These are phyloP conservation scores for Drosophila putrida DNA, from an alignment of 2,888 invertebrate species.

Conservation along the genomic window DNA sequence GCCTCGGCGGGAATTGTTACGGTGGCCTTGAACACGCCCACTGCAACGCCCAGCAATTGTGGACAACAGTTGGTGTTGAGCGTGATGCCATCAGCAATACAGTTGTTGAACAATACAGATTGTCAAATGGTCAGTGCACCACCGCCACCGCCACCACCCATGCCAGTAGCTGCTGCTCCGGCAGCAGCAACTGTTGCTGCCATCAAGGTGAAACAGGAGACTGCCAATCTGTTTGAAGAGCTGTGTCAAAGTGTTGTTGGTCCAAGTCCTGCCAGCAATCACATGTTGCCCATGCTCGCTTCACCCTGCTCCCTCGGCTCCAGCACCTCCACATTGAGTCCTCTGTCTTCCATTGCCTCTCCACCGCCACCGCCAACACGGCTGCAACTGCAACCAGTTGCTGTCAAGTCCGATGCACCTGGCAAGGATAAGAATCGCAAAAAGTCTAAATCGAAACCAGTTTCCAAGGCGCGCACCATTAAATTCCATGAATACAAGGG, in stretches of 20 bases:
- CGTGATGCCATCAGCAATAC: slow-evolving; percentile 85
- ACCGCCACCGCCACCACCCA: slow-evolving; percentile 55
- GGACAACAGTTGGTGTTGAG: slow-evolving; percentile 86
- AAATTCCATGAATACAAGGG: slow-evolving; percentile 99
- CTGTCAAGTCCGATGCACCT: slow-evolving; percentile 87
- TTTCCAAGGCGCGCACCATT: slow-evolving; percentile 94
- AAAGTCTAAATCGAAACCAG: slow-evolving; percentile 92
- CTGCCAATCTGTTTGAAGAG: slow-evolving; percentile 87
- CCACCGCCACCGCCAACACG: slow-evolving; percentile 87
- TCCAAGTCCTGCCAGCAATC: slow-evolving; percentile 69
- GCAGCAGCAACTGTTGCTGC: background rate
- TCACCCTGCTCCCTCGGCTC: slow-evolving; percentile 87
- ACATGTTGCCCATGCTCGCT: slow-evolving; percentile 86
- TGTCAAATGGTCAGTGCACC: slow-evolving; percentile 25
- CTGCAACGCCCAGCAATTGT: slow-evolving; percentile 85
- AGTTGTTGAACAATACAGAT: slow-evolving; percentile 55
- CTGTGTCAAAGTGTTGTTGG: slow-evolving; percentile 87
- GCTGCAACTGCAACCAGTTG: slow-evolving; percentile 82
- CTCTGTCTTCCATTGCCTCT: slow-evolving; percentile 89
- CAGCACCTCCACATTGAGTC: slow-evolving; percentile 89
- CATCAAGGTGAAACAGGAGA: slow-evolving; percentile 84
- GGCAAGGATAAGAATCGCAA: slow-evolving; percentile 93
- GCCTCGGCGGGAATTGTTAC: slow-evolving; percentile 90
- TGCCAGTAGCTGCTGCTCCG: slow-evolving; percentile 54
- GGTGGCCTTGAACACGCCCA: slow-evolving; percentile 88